These are phyloP conservation scores for Campylomormyrus tamandua DNA, from an alignment of 2,113 vertebrate species.

Conservation along the genomic window DNA sequence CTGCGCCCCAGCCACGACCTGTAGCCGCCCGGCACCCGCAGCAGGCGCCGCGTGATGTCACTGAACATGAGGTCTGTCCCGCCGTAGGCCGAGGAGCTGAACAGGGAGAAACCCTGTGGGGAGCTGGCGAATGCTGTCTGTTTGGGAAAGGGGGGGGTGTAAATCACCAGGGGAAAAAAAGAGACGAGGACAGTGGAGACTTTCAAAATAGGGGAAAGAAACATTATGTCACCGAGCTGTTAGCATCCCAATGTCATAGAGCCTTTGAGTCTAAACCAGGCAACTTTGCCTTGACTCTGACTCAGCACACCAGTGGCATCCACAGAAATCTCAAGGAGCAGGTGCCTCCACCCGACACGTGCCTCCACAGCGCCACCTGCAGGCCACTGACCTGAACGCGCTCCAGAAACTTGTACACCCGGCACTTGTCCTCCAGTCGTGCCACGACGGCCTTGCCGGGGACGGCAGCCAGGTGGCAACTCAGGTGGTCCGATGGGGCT, in stretches of 20 bases:
- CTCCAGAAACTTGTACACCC: slow-evolving; percentile 67
- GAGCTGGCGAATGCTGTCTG: slow-evolving; percentile 59
- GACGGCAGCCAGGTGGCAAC: slow-evolving; percentile 63
- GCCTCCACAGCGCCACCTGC: neutral
- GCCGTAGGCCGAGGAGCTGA: slow-evolving; percentile 58
- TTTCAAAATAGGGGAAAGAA: neutral
- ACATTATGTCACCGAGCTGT: neutral
- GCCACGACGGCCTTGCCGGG: slow-evolving; percentile 64
- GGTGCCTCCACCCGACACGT: neutral
- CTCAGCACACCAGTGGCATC: neutral
- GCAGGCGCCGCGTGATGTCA: slow-evolving; percentile 60
- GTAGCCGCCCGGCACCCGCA: slow-evolving; percentile 63
- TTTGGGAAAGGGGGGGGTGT: neutral
- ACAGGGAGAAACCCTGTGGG: slow-evolving; percentile 60
- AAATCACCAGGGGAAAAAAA: neutral
- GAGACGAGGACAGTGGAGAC: slow-evolving; percentile 28
- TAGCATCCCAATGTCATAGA: neutral
- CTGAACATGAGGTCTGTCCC: slow-evolving; percentile 60
- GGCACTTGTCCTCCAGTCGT: slow-evolving; percentile 61
- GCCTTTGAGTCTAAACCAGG: neutral
- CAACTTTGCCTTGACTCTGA: neutral
- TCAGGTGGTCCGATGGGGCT: slow-evolving; percentile 40
- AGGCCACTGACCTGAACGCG: slow-evolving; percentile 57
- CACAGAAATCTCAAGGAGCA: neutral
- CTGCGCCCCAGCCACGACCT: slow-evolving; percentile 63